Conservation (phyloP, 2,113 vertebrate species). For the Tonatia bakeri region DNA sequence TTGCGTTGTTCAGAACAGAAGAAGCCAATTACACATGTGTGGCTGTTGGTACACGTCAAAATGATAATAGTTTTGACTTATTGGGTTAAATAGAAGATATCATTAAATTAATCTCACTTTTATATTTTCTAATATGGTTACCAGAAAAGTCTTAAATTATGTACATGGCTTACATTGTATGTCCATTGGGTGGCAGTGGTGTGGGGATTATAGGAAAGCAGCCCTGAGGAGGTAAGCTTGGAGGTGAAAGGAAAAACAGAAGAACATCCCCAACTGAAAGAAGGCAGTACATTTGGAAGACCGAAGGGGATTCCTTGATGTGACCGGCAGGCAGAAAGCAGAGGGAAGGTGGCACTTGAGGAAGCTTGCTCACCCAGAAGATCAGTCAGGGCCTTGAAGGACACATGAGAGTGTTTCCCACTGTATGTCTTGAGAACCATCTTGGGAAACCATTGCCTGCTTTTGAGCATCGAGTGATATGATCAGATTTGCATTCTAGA, state of each 20-base stretch:
- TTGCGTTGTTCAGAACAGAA: neutral
- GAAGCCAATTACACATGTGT: neutral
- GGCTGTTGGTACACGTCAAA: neutral
- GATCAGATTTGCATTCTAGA: neutral
- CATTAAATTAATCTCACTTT: neutral
- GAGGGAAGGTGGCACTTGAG: fast-evolving
- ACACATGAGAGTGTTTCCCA: neutral
- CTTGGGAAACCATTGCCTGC: neutral
- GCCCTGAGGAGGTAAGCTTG: neutral
- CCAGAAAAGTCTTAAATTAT: neutral
- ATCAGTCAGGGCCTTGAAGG: no score
- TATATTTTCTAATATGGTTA: neutral
- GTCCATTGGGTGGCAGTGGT: neutral
- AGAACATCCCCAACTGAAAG: neutral
- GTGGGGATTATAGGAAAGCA: neutral
- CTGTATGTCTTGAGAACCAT: neutral
- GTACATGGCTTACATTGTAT: neutral
- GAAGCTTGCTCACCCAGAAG: neutral
- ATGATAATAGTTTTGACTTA: neutral
- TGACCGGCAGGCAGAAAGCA: neutral
- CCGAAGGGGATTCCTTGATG: neutral
- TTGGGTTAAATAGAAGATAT: neutral
- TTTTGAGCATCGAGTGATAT: neutral
- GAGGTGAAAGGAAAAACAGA: neutral
- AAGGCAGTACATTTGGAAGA: neutral